These are phyloP conservation scores for Liposcelis brunnea DNA, from an alignment of 2,888 invertebrate genomes.

Conservation along the genomic window DNA sequence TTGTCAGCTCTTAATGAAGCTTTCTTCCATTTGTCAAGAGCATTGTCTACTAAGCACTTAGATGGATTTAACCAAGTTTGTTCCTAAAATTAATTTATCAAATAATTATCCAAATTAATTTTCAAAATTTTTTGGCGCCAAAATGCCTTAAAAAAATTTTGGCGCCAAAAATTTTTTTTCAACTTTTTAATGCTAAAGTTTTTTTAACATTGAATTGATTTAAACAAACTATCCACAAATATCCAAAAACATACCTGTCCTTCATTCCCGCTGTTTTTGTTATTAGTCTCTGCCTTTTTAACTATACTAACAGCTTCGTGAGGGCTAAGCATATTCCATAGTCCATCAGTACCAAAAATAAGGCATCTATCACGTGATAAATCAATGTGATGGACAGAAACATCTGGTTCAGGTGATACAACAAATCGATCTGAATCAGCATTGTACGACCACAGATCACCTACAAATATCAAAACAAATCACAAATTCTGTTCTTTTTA, in stretches of 20 bases:
- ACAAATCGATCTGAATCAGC: constrained; percentile 77
- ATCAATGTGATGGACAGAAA: constrained; percentile 68
- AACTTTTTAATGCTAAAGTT: background rate
- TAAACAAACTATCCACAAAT: background rate
- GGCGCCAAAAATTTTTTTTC: too few relatives aligned
- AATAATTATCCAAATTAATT: too few relatives aligned
- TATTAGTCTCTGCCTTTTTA: constrained; percentile 61
- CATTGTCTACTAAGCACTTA: constrained; percentile 68
- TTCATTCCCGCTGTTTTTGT: constrained; percentile 37
- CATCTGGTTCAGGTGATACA: constrained; percentile 96
- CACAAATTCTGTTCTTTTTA: too few relatives aligned
- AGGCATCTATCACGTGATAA: constrained; percentile 54
- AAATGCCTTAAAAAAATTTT: too few relatives aligned
- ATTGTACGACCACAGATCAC: constrained; percentile 97
- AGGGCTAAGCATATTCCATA: constrained; percentile 88
- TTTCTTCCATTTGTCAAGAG: constrained; percentile 65
- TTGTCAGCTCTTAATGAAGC: constrained; percentile 88
- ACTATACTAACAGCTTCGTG: constrained; percentile 71
- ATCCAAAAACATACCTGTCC: background rate
- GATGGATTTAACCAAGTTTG: constrained; percentile 75
- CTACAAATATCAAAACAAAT: constrained; percentile 27
- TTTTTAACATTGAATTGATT: constrained; percentile 4
- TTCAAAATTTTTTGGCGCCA: too few relatives aligned
- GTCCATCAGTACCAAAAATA: constrained; percentile 89
- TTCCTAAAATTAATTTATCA: constrained; percentile 1